phyloP scores from a whole-genome alignment of 30 jellyfish, hydroid and myxozoan genomes.

The Cassiopea xamachana region DNA sequence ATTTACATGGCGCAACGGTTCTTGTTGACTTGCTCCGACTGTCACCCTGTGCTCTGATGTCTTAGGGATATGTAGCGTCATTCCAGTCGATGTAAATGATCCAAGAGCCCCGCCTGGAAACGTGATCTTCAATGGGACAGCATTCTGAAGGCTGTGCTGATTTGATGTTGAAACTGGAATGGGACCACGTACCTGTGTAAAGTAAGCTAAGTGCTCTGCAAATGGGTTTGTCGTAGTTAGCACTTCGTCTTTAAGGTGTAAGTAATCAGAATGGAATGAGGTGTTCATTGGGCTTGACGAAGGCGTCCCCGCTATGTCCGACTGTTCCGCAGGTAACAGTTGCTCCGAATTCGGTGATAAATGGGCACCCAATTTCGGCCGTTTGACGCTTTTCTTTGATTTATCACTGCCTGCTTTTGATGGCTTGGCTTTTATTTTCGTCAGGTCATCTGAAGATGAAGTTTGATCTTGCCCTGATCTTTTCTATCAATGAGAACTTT shows the following conservation, averaged over 20 bases:
- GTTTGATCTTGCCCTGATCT: conserved; percentile 36
- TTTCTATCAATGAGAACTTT: conserved; percentile 21
- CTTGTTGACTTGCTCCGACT: conserved; percentile 34
- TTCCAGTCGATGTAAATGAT: conserved; percentile 45
- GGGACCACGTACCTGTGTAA: conserved; percentile 51
- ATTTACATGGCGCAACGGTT: conserved; percentile 23
- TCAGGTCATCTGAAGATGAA: conserved; percentile 15
- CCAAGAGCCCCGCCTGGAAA: conserved; percentile 68
- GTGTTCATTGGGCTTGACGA: conserved; percentile 43
- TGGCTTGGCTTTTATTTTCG: conserved; percentile 26
- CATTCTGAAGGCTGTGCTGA: conserved; percentile 17
- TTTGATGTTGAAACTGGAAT: conserved; percentile 25
- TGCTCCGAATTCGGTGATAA: conserved; percentile 28
- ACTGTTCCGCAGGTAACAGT: conserved; percentile 17
- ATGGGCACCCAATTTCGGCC: not conserved
- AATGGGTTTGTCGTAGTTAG: conserved; percentile 2
- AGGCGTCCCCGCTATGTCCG: conserved; percentile 43
- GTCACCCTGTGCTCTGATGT: conserved; percentile 23
- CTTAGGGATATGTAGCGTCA: conserved; percentile 49
- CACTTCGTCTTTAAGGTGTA: conserved; percentile 32
- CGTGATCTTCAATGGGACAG: conserved; percentile 73
- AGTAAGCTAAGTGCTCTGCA: conserved; percentile 45
- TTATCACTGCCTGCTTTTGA: conserved; percentile 38
- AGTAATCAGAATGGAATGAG: conserved; percentile 38
- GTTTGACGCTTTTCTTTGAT: conserved; percentile 42